Evolutionary conservation across 2,113 vertebrate genomes (phyloP).

Genomic region (Hoplias malabaricus): DNA sequence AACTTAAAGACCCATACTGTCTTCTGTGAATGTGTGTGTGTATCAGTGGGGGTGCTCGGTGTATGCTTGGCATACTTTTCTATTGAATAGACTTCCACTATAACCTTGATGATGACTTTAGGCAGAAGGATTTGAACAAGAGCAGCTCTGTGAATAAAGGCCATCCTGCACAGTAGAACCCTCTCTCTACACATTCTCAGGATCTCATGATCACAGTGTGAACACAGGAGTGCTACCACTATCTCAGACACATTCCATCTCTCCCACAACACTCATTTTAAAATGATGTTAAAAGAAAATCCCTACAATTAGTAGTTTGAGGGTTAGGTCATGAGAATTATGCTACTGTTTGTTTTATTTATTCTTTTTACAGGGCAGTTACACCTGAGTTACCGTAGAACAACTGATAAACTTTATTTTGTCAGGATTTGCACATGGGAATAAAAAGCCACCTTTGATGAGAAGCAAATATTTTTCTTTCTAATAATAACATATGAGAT

Average conservation of each 20-base stretch:
- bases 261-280: slow-evolving; percentile 11
- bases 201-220: slow-evolving; percentile 73
- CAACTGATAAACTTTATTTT: too few species aligned
- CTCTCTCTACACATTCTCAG: slow-evolving; percentile 35
- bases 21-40: background rate
- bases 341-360: too few species aligned
- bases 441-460: too few species aligned
- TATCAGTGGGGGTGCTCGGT: background rate
- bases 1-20: background rate
- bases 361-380: too few species aligned
- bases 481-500: too few species aligned
- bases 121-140: slow-evolving; percentile 62
- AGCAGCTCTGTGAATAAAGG: slow-evolving; percentile 60
- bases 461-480: too few species aligned
- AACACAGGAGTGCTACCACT: slow-evolving; percentile 41
- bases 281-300: background rate
- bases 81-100: slow-evolving; percentile 51
- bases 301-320: too few species aligned
- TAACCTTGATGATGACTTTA: slow-evolving; percentile 65
- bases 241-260: background rate
- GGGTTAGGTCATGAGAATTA: too few species aligned
- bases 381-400: too few species aligned
- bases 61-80: slow-evolving; percentile 44
- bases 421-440: too few species aligned
- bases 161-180: background rate